Base-by-base conservation (phyloP, 2,888 invertebrate species). In the Acleris holmiana region DNA sequence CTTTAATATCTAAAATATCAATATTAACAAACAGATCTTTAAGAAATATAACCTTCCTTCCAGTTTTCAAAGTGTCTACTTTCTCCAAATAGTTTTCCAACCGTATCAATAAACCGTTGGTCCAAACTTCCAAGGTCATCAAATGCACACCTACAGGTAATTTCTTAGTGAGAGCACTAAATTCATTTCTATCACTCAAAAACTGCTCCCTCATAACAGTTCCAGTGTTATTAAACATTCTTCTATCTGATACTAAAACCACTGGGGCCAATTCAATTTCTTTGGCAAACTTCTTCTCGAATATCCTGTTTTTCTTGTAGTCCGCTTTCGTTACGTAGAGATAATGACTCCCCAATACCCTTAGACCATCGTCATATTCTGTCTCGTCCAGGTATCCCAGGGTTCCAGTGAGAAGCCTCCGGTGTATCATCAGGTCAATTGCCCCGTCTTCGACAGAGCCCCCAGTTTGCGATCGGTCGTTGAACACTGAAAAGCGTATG, bases 381-480 rank as follows among this genome's bases (percentile, higher is more conserved):
- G 83, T 85, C 48, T 88, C 88, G 59, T 89, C 86, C 0, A 88
- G 5, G 23, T 44, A 65, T 17, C 76, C 77, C 0, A 94, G 95
- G 82, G 99, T 99, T 73, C 99, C 98, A 15, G 94, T 94, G 0
- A 97, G 80, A 17, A 97, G 89, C 54, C 97, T 92, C 65, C 99
- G 93, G 76, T 99, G 98, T 0, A 98, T 85, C 96, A 97, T 96
- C 0, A 97, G 73, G 79, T 98, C 97, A 0, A 97, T 76, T 69
- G 94, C 88, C 0, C 98, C 98, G 70, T 96, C 94, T 0, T 85
- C 75, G 15, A 97, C 78, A 49, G 97, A 97, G 0, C 94, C 92
- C 0, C 97, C 98, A 0, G 97, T 98, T 86, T 98, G 96, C 0
- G 97, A 93, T 66, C 98, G 89, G 82, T 98, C 98, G 5, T 94